Evolutionary conservation across 2,797 vertebrate genomes (phyloP).

Genomic region (Ptychobarbus kaznakovi): DNA sequence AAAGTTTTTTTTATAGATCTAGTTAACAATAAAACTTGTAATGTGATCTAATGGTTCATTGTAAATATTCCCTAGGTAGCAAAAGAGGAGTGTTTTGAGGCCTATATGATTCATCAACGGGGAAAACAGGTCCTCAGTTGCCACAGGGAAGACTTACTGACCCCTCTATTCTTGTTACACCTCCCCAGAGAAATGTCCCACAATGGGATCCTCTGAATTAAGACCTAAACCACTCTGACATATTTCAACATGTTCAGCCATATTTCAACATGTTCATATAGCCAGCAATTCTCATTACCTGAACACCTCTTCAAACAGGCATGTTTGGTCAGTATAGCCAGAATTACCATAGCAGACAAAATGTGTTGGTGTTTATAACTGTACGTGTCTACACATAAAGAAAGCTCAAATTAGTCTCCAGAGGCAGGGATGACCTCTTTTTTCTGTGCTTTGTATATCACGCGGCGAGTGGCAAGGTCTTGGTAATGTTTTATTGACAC

Average conservation of each 20-base stretch:
- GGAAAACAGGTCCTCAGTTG: conserved; percentile 16
- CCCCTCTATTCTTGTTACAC: conserved; percentile 26
- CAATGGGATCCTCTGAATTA: conserved; percentile 18
- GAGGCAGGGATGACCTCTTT: conserved; percentile 36
- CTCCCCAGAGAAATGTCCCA: conserved; percentile 43
- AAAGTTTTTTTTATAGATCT: background rate
- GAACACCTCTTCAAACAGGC: conserved; percentile 32
- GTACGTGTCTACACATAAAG: conserved; percentile 17
- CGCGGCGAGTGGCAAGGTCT: conserved; percentile 16
- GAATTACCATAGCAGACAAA: conserved; percentile 23
- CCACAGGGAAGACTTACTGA: conserved; percentile 13
- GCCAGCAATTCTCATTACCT: conserved; percentile 43
- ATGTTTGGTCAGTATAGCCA: conserved; percentile 3
- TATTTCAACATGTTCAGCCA: conserved; percentile 51
- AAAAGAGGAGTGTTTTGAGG: background rate
- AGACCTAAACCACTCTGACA: conserved; percentile 44
- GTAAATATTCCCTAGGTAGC: background rate
- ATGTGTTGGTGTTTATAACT: conserved; percentile 27
- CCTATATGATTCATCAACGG: background rate
- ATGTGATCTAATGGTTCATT: background rate
- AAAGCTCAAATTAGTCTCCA: conserved; percentile 34
- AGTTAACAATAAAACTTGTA: background rate
- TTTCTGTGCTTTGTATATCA: conserved; percentile 25
- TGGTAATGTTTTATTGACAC: conserved; percentile 45
- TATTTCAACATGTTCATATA: conserved; percentile 53